These are phyloP conservation scores for Sminthurinus aureus DNA, from an alignment of 2,888 invertebrate species.

Conservation along the genomic window DNA sequence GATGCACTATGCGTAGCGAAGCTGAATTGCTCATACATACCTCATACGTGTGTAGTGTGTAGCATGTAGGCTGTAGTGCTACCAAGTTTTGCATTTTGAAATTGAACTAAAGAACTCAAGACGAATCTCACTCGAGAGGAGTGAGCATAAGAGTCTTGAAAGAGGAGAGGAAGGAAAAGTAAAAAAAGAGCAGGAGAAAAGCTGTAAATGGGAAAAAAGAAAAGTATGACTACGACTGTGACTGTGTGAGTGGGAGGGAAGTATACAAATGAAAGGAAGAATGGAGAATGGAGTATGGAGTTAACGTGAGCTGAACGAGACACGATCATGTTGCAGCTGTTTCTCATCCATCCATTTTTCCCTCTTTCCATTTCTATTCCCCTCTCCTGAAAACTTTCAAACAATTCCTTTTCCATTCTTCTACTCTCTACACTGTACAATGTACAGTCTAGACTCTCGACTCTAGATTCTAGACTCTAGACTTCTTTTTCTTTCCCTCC, in stretches of 20 bases:
- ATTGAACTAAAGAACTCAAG: neutral
- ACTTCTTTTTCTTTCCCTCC: neutral
- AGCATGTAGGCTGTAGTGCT: neutral
- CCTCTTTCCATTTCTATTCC: slow-evolving; percentile 25
- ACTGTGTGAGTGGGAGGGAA: neutral
- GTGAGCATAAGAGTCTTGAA: neutral
- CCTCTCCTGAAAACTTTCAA: slow-evolving; percentile 43
- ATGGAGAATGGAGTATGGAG: neutral
- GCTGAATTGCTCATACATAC: too few relatives aligned
- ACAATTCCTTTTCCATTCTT: slow-evolving; percentile 25
- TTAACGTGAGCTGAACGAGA: slow-evolving; percentile 8
- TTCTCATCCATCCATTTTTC: slow-evolving; percentile 53
- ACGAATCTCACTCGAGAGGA: too few relatives aligned
- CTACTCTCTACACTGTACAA: too few relatives aligned
- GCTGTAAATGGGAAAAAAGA: neutral
- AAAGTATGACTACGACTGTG: neutral
- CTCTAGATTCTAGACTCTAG: too few relatives aligned
- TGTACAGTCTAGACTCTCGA: too few relatives aligned
- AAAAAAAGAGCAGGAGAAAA: neutral
- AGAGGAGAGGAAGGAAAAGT: neutral
- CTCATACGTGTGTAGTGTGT: too few relatives aligned
- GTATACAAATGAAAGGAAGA: neutral
- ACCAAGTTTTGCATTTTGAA: neutral
- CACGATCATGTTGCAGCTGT: slow-evolving; percentile 48
- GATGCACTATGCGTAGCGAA: neutral